Evolutionary conservation across 1,140 invertebrate species (phyloP).

Genomic region (Calliphora vicina): DNA sequence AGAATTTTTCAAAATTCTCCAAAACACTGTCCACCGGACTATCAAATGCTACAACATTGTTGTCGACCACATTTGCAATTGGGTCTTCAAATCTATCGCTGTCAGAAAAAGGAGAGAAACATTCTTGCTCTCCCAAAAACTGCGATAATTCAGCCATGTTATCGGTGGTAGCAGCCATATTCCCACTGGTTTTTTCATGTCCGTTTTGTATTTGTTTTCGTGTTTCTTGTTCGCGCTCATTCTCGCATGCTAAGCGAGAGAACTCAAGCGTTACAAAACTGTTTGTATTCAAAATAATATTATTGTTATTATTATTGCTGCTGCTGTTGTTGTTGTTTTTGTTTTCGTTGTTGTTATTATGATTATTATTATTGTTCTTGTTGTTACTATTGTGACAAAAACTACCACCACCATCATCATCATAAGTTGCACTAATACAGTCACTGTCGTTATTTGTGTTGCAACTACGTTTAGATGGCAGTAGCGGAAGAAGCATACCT

Average conservation of each 20-base stretch:
- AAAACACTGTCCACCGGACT: neutral
- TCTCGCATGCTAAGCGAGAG: constrained; percentile 4
- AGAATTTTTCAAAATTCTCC: neutral
- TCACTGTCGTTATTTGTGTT: neutral
- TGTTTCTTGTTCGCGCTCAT: neutral
- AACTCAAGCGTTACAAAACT: constrained; percentile 23
- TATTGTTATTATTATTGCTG: neutral
- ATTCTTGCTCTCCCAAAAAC: neutral
- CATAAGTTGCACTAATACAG: neutral
- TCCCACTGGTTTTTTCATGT: neutral
- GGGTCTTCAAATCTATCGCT: neutral
- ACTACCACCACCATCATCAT: neutral
- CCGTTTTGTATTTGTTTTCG: neutral
- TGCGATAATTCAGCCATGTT: neutral
- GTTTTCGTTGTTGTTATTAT: neutral
- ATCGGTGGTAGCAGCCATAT: neutral
- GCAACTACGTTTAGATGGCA: neutral
- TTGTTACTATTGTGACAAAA: neutral
- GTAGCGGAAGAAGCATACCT: neutral
- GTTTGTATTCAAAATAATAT: neutral
- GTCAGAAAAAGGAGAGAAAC: neutral
- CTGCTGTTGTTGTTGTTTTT: neutral
- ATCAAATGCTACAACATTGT: neutral
- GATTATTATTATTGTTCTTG: no score
- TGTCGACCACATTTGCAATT: neutral